These are phyloP conservation scores for Hypsibius dujardini DNA, from an alignment of 1,140 invertebrate genomes.

Conservation along the genomic window DNA sequence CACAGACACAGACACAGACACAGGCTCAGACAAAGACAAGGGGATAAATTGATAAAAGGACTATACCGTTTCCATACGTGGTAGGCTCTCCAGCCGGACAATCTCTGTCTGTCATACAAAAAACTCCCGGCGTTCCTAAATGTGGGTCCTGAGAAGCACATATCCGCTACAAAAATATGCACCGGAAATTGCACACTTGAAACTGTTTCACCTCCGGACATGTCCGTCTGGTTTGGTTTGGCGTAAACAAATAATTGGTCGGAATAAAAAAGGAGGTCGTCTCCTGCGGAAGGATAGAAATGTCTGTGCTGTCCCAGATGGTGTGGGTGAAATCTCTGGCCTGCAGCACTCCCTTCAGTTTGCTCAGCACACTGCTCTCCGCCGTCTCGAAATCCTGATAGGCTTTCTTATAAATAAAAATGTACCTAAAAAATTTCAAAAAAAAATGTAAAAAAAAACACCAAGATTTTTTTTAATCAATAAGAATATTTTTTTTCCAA, in stretches of 20 bases:
- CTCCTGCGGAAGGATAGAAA: conserved; percentile 29
- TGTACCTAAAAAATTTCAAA: conserved; percentile 31
- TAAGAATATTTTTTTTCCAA: no score
- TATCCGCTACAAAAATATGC: neutral
- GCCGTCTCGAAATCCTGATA: conserved; percentile 38
- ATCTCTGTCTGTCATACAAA: conserved; percentile 15
- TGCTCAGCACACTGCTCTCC: conserved; percentile 36
- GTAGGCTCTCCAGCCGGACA: conserved; percentile 15
- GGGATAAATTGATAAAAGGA: neutral
- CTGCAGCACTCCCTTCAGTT: conserved; percentile 37
- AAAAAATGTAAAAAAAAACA: neutral
- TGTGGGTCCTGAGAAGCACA: neutral
- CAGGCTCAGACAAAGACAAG: no score
- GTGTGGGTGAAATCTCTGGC: conserved; percentile 28
- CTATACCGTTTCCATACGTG: conserved; percentile 18
- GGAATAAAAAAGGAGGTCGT: conserved; percentile 40
- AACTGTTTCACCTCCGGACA: conserved; percentile 35
- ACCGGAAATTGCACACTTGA: conserved; percentile 17
- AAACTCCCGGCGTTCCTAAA: neutral
- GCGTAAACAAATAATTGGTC: conserved; percentile 39
- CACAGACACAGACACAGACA: no score
- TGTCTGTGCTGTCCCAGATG: conserved; percentile 23
- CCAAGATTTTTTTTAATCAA: neutral
- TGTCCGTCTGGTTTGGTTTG: conserved; percentile 32
- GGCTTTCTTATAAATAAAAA: conserved; percentile 37